A percentile compares a stretch with the other conserved stretches of the same genome.
phyloP scores from a whole-genome alignment of 2,888 invertebrate species.

The Rosalia funebris region DNA sequence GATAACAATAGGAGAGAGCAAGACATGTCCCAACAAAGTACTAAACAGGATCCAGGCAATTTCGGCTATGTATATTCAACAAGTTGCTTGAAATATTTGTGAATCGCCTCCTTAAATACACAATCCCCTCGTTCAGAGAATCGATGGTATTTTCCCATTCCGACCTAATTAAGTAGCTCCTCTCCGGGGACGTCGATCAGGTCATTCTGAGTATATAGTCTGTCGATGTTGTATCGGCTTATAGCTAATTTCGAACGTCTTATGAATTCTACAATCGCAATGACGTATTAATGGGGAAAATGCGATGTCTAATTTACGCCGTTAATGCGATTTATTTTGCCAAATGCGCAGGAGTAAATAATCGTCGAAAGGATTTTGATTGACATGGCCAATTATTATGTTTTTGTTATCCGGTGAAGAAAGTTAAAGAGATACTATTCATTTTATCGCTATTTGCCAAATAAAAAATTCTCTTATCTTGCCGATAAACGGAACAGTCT shows the following conservation, averaged over 20 bases:
- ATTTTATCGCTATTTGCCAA: no score
- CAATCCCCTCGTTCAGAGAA: not conserved
- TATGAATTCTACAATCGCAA: not conserved
- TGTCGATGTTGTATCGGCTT: not conserved
- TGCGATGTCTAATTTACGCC: not conserved
- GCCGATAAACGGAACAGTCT: no score
- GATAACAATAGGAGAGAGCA: no score
- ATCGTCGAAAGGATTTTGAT: no score
- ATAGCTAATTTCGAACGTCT: not conserved
- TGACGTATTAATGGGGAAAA: not conserved
- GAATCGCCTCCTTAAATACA: not conserved
- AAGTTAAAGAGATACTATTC: no score
- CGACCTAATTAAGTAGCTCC: not conserved
- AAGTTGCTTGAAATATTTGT: slow-evolving; percentile 1
- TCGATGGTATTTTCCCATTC: not conserved
- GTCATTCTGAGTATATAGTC: not conserved
- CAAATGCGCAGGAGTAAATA: no score
- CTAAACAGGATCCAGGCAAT: not conserved
- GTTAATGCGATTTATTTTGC: not conserved
- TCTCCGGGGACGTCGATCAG: not conserved
- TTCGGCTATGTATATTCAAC: not conserved
- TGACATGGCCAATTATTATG: no score
- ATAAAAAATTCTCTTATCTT: no score
- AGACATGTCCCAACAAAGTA: not conserved
- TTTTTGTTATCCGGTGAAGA: no score